Evolutionary conservation across 2,113 vertebrate genomes (phyloP).

Genomic region (Solenodon paradoxus): DNA sequence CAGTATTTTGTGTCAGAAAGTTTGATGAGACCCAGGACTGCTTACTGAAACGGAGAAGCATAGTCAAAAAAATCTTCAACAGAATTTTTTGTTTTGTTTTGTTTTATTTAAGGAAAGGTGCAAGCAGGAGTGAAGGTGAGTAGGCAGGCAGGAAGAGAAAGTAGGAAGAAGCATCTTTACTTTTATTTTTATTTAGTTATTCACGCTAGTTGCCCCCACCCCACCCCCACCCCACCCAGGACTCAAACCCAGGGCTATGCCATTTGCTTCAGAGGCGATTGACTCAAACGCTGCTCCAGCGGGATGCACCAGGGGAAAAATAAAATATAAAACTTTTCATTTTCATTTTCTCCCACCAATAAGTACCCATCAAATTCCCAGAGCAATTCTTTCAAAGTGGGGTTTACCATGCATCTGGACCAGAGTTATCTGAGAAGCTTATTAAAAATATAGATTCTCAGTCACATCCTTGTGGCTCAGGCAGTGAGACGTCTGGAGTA

Average conservation of each 20-base stretch:
- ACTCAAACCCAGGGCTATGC: too few species aligned
- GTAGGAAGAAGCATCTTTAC: too few species aligned
- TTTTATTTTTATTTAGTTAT: too few species aligned
- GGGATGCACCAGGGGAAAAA: too few species aligned
- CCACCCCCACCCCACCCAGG: too few species aligned
- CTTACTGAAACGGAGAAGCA: background rate
- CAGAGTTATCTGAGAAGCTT: background rate
- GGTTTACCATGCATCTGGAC: background rate
- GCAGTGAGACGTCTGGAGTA: too few species aligned
- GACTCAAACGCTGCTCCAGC: too few species aligned
- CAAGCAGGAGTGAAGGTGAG: too few species aligned
- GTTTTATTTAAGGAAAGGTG: background rate
- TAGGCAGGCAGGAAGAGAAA: too few species aligned
- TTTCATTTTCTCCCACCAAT: background rate
- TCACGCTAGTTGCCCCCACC: too few species aligned
- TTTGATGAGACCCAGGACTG: background rate
- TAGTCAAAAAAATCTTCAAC: background rate
- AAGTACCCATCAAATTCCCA: background rate
- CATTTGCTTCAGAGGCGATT: too few species aligned
- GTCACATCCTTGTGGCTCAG: too few species aligned
- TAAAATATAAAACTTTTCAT: background rate
- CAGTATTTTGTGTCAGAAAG: background rate
- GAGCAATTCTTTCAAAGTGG: conserved; percentile 23
- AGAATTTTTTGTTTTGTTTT: background rate
- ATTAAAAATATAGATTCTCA: background rate